Evolutionary conservation across 2,113 vertebrate genomes (phyloP).

Genomic region (Syrmaticus mikado): DNA sequence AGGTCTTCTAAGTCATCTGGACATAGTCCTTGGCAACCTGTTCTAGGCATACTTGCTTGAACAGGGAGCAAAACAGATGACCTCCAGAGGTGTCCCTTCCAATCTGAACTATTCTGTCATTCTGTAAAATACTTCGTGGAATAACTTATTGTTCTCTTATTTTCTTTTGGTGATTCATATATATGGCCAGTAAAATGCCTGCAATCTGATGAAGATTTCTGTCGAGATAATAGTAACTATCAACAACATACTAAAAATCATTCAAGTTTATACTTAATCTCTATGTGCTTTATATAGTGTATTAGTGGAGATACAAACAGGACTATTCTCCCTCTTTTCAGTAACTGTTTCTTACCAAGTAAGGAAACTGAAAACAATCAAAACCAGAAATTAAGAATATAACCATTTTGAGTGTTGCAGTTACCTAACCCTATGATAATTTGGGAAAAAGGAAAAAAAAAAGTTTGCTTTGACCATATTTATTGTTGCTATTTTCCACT

Average conservation of each 20-base stretch:
- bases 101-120: background rate
- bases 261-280: background rate
- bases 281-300: background rate
- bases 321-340: background rate
- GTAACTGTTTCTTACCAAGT: background rate
- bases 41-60: background rate
- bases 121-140: background rate
- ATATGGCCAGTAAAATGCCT: background rate
- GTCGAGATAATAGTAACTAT: background rate
- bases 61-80: background rate
- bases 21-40: accelerated
- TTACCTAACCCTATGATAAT: background rate
- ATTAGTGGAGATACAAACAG: background rate
- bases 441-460: background rate
- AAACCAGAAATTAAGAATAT: background rate
- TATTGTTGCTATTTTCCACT: background rate
- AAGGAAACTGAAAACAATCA: background rate
- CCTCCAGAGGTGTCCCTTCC: background rate
- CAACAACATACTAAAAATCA: background rate
- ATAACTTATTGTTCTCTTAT: background rate
- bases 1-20: background rate
- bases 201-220: background rate
- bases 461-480: background rate
- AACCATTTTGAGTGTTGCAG: background rate
- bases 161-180: background rate